A percentile compares a stretch with the other conserved stretches of the same genome.
Conservation (phyloP, 2,888 invertebrate species). For the Sphaerophoria taeniata region DNA sequence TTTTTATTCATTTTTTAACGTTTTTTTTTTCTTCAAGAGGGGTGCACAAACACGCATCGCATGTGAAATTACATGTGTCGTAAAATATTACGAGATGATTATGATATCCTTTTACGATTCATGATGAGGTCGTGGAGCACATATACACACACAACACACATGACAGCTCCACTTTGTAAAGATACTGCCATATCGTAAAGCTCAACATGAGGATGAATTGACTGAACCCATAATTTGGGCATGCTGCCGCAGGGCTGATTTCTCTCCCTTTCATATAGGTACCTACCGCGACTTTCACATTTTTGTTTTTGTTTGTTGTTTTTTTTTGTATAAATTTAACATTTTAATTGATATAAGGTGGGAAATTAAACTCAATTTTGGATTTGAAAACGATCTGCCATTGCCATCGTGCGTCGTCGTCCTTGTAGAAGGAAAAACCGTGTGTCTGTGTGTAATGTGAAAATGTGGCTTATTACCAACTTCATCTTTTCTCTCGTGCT, state of each 20-base stretch:
- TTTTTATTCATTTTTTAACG: neutral
- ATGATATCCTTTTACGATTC: conserved; percentile 80
- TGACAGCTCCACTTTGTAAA: conserved; percentile 14
- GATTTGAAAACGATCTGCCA: conserved; percentile 30
- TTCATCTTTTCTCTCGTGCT: conserved; percentile 27
- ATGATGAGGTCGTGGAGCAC: conserved; percentile 11
- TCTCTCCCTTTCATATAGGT: neutral
- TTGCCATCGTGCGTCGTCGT: neutral
- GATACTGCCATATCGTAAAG: neutral
- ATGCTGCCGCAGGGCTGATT: neutral
- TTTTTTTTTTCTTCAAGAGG: conserved; percentile 40
- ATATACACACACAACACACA: conserved; percentile 18
- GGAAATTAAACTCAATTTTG: conserved; percentile 36
- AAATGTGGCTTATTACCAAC: conserved; percentile 15
- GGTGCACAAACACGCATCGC: conserved; percentile 31
- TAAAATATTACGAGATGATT: conserved; percentile 78
- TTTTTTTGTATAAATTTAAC: conserved; percentile 2
- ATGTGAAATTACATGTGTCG: conserved; percentile 75
- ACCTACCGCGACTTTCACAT: neutral
- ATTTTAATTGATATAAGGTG: conserved; percentile 42
- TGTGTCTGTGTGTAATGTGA: neutral
- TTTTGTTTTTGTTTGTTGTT: neutral
- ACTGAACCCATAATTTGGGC: conserved; percentile 1
- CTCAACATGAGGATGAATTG: neutral
- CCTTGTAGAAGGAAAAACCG: neutral